Evolutionary conservation across 2,113 vertebrate species (phyloP).

Genomic region (Xenotilapia flavipinnis): DNA sequence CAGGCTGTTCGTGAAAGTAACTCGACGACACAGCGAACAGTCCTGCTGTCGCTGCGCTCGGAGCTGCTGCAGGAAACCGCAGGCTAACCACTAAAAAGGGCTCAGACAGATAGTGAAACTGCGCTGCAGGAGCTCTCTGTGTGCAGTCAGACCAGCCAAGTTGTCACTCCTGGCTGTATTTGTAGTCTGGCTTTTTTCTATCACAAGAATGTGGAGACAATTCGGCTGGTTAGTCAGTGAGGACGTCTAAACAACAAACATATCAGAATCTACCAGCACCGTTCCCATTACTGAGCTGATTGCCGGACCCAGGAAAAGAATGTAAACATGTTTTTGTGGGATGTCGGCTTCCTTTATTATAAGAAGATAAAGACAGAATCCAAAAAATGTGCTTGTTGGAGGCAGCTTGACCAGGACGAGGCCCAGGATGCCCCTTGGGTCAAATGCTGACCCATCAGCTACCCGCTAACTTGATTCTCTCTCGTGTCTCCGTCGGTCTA

Average conservation of each 20-base stretch:
- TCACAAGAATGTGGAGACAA: conserved; percentile 29
- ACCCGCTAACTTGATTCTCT: background rate
- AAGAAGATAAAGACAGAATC: conserved; percentile 38
- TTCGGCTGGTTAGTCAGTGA: conserved; percentile 15
- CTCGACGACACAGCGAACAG: background rate
- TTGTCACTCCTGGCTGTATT: conserved; percentile 33
- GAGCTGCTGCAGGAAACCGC: conserved; percentile 46
- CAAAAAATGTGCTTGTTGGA: conserved; percentile 29
- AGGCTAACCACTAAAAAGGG: conserved; percentile 35
- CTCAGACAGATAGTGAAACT: conserved; percentile 19
- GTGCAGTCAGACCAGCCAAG: conserved; percentile 13
- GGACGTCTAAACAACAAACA: conserved; percentile 10
- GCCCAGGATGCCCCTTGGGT: background rate
- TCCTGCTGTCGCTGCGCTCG: background rate
- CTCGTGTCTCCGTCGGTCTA: background rate
- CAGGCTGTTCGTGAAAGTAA: conserved; percentile 6
- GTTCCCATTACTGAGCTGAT: background rate
- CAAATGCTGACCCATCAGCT: background rate
- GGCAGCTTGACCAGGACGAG: background rate
- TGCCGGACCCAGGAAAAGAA: background rate
- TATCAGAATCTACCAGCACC: background rate
- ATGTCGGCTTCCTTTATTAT: conserved; percentile 20
- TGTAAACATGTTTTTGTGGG: conserved; percentile 30
- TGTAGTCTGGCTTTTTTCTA: background rate
- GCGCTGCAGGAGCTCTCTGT: conserved; percentile 9